Percentiles rank a stretch among this genome's conserved stretches.
phyloP scores from a whole-genome alignment of 2,888 invertebrate genomes.

The Heliconius aoede region DNA sequence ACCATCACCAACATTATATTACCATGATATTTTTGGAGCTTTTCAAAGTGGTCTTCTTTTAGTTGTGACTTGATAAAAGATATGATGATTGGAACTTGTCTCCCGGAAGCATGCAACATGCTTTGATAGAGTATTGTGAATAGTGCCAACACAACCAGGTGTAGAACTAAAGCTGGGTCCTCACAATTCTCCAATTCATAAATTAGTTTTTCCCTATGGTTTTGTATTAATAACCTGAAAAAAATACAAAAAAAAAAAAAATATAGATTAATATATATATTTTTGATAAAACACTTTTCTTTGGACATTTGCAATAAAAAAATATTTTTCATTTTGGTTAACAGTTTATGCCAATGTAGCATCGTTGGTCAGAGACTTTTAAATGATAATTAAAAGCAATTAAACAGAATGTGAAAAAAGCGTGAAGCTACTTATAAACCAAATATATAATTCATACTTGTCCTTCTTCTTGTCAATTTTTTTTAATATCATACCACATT shows the following conservation, averaged over 20 bases:
- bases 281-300: no score
- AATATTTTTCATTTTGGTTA: no score
- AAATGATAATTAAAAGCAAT: no score
- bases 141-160: slow-evolving; percentile 89
- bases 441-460: slow-evolving; percentile 65
- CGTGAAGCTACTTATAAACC: not conserved
- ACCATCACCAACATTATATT: slow-evolving; percentile 50
- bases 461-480: slow-evolving; percentile 96
- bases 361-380: no score
- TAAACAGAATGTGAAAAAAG: not conserved
- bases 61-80: slow-evolving; percentile 88
- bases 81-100: slow-evolving; percentile 93
- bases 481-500: slow-evolving; percentile 91
- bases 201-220: slow-evolving; percentile 91
- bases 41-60: slow-evolving; percentile 85
- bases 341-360: no score
- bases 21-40: slow-evolving; percentile 92
- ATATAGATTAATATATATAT: not conserved
- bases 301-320: no score
- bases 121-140: slow-evolving; percentile 91
- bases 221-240: slow-evolving; percentile 87
- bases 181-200: slow-evolving; percentile 89
- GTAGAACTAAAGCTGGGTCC: slow-evolving; percentile 91
- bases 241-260: not conserved
- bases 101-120: slow-evolving; percentile 96